Evolutionary conservation across 2,888 invertebrate genomes (phyloP).

Genomic region (Crioceris asparagi): DNA sequence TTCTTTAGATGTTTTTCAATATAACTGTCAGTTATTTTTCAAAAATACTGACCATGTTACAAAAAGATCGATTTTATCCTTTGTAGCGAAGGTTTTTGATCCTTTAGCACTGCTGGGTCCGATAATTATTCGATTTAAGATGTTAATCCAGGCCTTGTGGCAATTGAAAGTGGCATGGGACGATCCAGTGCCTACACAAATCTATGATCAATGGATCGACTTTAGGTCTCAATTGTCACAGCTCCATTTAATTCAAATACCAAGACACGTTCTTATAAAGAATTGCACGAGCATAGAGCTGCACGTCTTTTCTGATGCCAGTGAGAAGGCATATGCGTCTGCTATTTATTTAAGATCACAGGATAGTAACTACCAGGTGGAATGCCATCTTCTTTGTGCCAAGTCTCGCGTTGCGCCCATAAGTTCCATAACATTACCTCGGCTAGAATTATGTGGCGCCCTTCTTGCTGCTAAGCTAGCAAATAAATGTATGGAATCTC

Average conservation of each 20-base stretch:
- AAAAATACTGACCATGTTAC: too few species aligned
- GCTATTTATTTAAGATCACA: constrained; percentile 12
- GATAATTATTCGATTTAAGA: constrained; percentile 3
- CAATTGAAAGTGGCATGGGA: constrained; percentile 5
- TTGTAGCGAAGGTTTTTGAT: constrained; percentile 7
- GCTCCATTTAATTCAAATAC: constrained; percentile 6
- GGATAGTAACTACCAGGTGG: constrained; percentile 3
- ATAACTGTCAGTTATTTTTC: too few species aligned
- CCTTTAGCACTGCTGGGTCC: constrained; percentile 5
- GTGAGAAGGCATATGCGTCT: constrained; percentile 12
- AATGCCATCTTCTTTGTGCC: constrained; percentile 11
- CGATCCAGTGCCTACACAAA: constrained; percentile 4
- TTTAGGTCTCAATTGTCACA: not conserved
- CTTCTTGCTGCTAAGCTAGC: constrained; percentile 10
- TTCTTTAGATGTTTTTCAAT: not conserved
- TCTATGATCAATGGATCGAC: not conserved
- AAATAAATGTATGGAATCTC: constrained; percentile 3
- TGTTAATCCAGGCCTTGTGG: constrained; percentile 8
- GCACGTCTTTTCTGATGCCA: constrained; percentile 19
- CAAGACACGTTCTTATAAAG: constrained; percentile 8
- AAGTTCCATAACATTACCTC: constrained; percentile 13
- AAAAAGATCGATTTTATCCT: constrained; percentile 9
- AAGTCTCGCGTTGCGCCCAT: constrained; percentile 13
- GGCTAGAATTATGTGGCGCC: constrained; percentile 14
- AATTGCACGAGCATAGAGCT: too few species aligned